Percentiles rank a stretch among this genome's conserved stretches.
phyloP scores from a whole-genome alignment of 2,888 invertebrate species.

The Germaria angustata region DNA sequence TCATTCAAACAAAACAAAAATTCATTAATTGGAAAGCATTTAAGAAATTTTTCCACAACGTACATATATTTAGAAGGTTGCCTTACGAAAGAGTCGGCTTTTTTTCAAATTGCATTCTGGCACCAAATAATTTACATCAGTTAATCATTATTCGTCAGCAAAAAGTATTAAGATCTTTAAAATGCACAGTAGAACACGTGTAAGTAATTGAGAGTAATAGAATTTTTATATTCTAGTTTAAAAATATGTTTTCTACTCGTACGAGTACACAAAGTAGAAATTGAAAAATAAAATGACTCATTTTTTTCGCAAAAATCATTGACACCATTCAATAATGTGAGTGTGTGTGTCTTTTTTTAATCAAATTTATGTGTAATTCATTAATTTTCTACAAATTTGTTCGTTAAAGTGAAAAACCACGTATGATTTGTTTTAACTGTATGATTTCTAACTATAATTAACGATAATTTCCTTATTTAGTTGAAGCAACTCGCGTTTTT shows the following conservation, averaged over 20 bases:
- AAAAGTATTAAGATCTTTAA: background rate
- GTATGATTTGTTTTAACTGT: conserved; percentile 31
- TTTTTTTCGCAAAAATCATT: conserved; percentile 53
- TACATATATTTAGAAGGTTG: too few species aligned
- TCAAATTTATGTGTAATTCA: conserved; percentile 32
- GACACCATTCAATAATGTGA: conserved; percentile 56
- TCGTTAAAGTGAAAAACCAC: conserved; percentile 61
- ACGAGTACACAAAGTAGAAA: background rate
- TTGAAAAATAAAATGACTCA: conserved; percentile 41
- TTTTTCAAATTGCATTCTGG: background rate
- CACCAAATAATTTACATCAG: background rate
- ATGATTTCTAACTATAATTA: conserved; percentile 28
- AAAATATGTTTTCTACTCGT: conserved; percentile 14
- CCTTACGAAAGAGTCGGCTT: too few species aligned
- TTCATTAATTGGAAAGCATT: too few species aligned
- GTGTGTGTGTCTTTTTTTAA: background rate
- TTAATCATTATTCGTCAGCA: background rate
- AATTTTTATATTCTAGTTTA: background rate
- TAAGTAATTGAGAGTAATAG: background rate
- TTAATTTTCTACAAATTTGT: conserved; percentile 52
- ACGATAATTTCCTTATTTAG: conserved; percentile 60
- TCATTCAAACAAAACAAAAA: too few species aligned
- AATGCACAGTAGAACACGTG: background rate
- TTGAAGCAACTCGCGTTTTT: conserved; percentile 39
- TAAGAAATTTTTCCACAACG: too few species aligned